Percentiles rank a stretch among this genome's conserved stretches.
Conservation (phyloP, 1,140 invertebrate species). For the Protaetia brevitarsis region DNA sequence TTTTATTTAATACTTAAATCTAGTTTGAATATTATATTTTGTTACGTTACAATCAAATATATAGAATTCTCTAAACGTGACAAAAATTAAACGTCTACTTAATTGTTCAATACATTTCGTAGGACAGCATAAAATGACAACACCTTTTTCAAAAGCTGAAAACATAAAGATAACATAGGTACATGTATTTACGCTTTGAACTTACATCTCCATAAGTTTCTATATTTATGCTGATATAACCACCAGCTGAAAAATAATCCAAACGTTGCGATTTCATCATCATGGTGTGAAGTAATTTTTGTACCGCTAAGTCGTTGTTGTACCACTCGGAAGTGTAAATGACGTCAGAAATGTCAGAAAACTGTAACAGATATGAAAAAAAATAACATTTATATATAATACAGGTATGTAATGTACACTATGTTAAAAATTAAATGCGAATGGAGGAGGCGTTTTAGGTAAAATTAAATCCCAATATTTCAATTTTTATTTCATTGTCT, state of each 20-base stretch:
- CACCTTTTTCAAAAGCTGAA: background rate
- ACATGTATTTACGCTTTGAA: background rate
- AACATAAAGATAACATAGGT: background rate
- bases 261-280: background rate
- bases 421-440: too few relatives aligned
- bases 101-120: background rate
- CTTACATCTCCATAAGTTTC: background rate
- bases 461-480: too few relatives aligned
- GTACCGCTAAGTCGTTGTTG: background rate
- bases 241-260: background rate
- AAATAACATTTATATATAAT: too few relatives aligned
- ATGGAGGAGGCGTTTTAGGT: too few relatives aligned
- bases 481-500: too few relatives aligned
- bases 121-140: background rate
- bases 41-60: background rate
- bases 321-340: background rate
- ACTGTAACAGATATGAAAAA: too few relatives aligned
- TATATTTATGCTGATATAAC: background rate
- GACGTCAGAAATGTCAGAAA: background rate
- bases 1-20: background rate
- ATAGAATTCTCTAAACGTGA: background rate
- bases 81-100: background rate
- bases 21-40: background rate
- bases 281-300: background rate
- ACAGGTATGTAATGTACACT: too few relatives aligned